Evolutionary conservation across 2,797 vertebrate species (phyloP).

Genomic region (Trematomus bernacchii): DNA sequence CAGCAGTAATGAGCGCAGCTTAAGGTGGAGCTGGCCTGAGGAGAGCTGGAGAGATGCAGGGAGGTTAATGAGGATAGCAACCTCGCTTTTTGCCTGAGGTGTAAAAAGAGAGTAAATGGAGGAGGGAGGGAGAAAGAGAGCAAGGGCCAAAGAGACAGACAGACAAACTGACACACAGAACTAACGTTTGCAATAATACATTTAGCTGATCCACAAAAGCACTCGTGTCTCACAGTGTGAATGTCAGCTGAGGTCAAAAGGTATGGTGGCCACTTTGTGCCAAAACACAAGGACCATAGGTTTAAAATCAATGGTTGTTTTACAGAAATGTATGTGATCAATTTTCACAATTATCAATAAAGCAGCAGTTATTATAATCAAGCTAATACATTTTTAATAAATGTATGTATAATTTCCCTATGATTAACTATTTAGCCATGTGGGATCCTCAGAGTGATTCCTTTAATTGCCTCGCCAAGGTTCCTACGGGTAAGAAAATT

Average conservation of each 20-base stretch:
- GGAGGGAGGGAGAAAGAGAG: slow-evolving; percentile 41
- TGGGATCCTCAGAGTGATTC: slow-evolving; percentile 29
- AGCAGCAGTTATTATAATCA: slow-evolving; percentile 5
- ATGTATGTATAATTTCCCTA: slow-evolving; percentile 9
- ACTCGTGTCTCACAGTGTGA: slow-evolving; percentile 28
- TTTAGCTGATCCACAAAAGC: slow-evolving; percentile 51
- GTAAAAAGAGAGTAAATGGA: slow-evolving; percentile 62
- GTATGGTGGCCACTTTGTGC: background rate
- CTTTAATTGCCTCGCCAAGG: slow-evolving; percentile 39
- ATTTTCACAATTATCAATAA: slow-evolving; percentile 4
- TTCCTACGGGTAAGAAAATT: slow-evolving; percentile 50
- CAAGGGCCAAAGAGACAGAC: slow-evolving; percentile 42
- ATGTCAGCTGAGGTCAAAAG: slow-evolving; percentile 26
- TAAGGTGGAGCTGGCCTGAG: slow-evolving; percentile 71
- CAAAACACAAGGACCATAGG: background rate
- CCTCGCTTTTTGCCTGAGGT: slow-evolving; percentile 77
- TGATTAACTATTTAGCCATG: slow-evolving; percentile 27
- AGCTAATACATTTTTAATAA: slow-evolving; percentile 8
- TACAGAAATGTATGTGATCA: background rate
- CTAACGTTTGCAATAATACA: slow-evolving; percentile 40
- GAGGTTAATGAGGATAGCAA: slow-evolving; percentile 84
- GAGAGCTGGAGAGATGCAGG: slow-evolving; percentile 72
- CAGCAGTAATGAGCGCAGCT: slow-evolving; percentile 73
- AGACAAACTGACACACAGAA: slow-evolving; percentile 44
- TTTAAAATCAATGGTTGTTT: background rate